Percentiles rank a stretch among this genome's conserved stretches.
Conservation (phyloP, 2,888 invertebrate species). For the Beris chalybata region DNA sequence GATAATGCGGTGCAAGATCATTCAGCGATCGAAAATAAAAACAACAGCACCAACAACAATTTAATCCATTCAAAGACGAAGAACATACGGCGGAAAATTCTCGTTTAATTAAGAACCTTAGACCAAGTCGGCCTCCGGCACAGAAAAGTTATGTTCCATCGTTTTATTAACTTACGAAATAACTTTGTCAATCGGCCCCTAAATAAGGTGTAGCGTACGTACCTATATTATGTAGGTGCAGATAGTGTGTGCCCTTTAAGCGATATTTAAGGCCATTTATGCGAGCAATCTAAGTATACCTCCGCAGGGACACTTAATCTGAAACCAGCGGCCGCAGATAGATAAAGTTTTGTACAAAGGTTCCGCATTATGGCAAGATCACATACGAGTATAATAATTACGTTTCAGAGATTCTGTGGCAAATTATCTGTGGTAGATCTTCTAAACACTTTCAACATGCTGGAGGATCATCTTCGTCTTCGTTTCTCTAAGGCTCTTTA, state of each 20-base stretch:
- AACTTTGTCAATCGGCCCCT: conserved; percentile 18
- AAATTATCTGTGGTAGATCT: conserved; percentile 34
- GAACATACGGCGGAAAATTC: not conserved
- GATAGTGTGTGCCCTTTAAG: no score
- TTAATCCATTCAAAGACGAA: conserved; percentile 16
- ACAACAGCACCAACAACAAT: conserved; percentile 7
- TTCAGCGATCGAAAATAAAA: no score
- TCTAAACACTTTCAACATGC: conserved; percentile 30
- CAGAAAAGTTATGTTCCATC: conserved; percentile 19
- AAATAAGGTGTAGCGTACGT: no score
- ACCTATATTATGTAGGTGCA: no score
- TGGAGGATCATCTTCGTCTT: not conserved
- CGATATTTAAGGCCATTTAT: no score
- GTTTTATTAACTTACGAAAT: conserved; percentile 22
- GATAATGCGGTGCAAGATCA: no score
- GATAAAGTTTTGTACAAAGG: conserved; percentile 28
- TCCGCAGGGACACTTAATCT: conserved; percentile 7
- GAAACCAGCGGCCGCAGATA: conserved; percentile 14
- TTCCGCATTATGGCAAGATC: conserved; percentile 23
- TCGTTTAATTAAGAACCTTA: not conserved
- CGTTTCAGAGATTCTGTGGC: conserved; percentile 14
- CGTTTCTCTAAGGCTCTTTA: not conserved
- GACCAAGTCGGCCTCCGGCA: not conserved
- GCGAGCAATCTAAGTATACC: no score
- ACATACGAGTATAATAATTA: conserved; percentile 31